Evolutionary conservation across 2,113 vertebrate genomes (phyloP).

Genomic region (Grus americana): DNA sequence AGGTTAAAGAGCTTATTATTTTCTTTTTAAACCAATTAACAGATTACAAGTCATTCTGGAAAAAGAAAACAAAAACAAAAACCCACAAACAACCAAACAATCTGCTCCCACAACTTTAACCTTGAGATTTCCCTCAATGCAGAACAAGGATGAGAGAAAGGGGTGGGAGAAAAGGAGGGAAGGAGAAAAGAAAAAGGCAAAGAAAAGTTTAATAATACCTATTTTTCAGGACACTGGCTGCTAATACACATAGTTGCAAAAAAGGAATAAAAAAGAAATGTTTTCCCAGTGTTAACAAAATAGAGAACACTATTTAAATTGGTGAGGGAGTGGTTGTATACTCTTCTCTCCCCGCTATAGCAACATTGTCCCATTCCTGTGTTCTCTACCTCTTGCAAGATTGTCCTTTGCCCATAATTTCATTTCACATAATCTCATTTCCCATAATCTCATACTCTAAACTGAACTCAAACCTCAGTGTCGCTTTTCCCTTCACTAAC

Average conservation of each 20-base stretch:
- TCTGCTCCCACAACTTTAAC: neutral
- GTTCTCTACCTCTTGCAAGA: neutral
- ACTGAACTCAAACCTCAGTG: neutral
- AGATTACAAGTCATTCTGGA: neutral
- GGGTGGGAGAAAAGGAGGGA: neutral
- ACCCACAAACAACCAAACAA: fast-evolving
- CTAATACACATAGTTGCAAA: neutral
- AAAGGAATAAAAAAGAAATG: neutral
- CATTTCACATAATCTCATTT: neutral
- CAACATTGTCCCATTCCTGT: neutral
- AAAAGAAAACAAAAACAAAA: neutral
- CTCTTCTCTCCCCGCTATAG: neutral
- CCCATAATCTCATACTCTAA: neutral
- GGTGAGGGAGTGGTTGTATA: neutral
- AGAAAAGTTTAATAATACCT: neutral
- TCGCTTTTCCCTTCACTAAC: neutral
- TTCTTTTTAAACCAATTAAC: neutral
- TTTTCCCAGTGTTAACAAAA: neutral
- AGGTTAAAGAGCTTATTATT: neutral
- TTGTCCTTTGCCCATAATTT: neutral
- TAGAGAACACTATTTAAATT: neutral
- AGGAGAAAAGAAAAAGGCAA: fast-evolving
- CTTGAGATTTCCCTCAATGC: neutral
- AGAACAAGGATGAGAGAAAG: neutral
- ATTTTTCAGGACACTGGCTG: neutral